These are phyloP conservation scores for Talpa occidentalis DNA, from an alignment of 2,113 vertebrate species.

Conservation along the genomic window DNA sequence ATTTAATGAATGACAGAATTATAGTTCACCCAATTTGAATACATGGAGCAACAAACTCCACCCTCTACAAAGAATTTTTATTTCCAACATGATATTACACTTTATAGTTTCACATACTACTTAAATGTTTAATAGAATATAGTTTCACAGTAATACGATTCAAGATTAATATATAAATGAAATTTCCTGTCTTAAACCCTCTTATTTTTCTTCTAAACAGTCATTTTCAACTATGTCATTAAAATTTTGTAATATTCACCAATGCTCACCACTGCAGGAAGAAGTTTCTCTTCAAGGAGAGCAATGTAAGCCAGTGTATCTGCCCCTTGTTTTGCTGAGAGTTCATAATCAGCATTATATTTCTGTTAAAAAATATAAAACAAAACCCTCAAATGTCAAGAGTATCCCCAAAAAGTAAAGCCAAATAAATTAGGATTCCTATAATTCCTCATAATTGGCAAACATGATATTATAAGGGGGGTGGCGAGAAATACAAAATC, in stretches of 20 bases:
- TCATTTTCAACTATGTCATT: neutral
- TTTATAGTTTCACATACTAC: neutral
- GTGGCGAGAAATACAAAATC: neutral
- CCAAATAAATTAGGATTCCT: neutral
- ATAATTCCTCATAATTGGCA: constrained; percentile 38
- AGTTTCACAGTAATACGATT: neutral
- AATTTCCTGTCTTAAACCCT: neutral
- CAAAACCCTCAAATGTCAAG: constrained; percentile 28
- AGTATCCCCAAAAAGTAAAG: neutral
- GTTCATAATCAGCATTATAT: constrained; percentile 96
- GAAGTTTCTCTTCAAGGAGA: constrained; percentile 96
- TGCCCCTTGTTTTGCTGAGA: constrained; percentile 96
- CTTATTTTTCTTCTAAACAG: neutral
- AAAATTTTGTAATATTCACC: constrained; percentile 31
- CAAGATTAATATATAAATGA: neutral
- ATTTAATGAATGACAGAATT: neutral
- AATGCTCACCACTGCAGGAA: constrained; percentile 92
- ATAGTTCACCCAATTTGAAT: neutral
- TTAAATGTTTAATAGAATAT: neutral
- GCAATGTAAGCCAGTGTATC: constrained; percentile 98
- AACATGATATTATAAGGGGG: neutral
- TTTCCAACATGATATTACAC: constrained; percentile 40
- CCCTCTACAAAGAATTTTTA: constrained; percentile 4
- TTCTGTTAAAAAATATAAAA: constrained; percentile 87
- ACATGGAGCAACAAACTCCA: neutral